Percentiles rank a stretch among this genome's conserved stretches.
Conservation (phyloP, 2,113 vertebrate species). For the Hyperopisus bebe region DNA sequence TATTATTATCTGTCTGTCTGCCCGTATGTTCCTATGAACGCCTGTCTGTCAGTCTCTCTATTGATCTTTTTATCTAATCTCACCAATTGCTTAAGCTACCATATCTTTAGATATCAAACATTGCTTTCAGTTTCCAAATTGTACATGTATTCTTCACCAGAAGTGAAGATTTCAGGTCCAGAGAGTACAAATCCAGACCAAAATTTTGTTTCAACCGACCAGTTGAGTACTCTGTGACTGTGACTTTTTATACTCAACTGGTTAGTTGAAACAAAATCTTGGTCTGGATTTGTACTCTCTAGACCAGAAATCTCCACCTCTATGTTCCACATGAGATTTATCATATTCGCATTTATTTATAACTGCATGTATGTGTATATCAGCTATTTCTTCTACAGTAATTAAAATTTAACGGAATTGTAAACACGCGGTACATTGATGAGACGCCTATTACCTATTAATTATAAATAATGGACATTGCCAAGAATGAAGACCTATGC, state of each 20-base stretch:
- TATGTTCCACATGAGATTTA: not conserved
- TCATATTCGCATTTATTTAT: not conserved
- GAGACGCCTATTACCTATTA: not conserved
- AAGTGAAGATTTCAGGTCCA: not conserved
- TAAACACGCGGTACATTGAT: not conserved
- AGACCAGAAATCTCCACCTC: no score
- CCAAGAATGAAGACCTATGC: not conserved
- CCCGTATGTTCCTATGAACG: no score
- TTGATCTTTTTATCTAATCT: not conserved
- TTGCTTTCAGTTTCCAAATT: not conserved
- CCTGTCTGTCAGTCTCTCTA: not conserved
- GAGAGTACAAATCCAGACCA: not conserved
- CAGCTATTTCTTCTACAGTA: not conserved
- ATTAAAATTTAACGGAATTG: not conserved
- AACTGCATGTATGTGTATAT: not conserved
- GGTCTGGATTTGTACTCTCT: no score
- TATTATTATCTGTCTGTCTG: no score
- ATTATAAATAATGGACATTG: not conserved
- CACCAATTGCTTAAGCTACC: not conserved
- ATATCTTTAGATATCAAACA: not conserved
- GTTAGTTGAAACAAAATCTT: no score
- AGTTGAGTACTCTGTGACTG: no score
- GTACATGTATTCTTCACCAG: not conserved
- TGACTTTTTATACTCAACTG: no score
- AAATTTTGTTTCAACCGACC: no score